A percentile compares a stretch with the other conserved stretches of the same genome.
phyloP scores from a whole-genome alignment of 2,888 invertebrate genomes.

The Metellina segmentata region DNA sequence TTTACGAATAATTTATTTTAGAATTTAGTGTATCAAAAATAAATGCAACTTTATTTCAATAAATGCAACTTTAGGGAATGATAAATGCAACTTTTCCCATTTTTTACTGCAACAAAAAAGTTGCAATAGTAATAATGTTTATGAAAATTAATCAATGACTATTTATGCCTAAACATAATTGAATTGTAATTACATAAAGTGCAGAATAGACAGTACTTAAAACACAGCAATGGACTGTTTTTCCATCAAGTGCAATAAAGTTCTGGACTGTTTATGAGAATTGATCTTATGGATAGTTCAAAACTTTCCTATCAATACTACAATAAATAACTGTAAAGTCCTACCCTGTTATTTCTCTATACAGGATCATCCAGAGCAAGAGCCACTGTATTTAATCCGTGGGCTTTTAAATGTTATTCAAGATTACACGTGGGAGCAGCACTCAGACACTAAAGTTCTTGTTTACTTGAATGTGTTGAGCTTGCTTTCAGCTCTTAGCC shows the following conservation, averaged over 20 bases:
- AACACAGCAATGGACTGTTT: neutral
- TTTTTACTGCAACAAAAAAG: no score
- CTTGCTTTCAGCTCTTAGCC: conserved; percentile 88
- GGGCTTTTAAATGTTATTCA: conserved; percentile 91
- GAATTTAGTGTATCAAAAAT: no score
- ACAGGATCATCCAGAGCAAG: conserved; percentile 93
- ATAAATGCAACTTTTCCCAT: no score
- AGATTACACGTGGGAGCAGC: conserved; percentile 83
- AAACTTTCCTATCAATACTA: neutral
- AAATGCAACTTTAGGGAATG: no score
- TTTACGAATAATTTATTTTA: no score
- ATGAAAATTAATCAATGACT: no score
- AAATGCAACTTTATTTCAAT: no score
- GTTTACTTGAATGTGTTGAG: conserved; percentile 89
- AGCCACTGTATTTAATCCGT: conserved; percentile 90
- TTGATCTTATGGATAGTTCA: neutral
- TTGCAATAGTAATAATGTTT: no score
- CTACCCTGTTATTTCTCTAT: conserved; percentile 77
- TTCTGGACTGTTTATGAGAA: neutral
- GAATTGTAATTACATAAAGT: no score
- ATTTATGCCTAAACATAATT: no score
- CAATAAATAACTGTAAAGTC: neutral
- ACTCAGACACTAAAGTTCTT: conserved; percentile 85
- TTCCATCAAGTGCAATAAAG: no score
- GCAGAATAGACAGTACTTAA: no score